phyloP scores from a whole-genome alignment of 2,113 vertebrate genomes.

The Xiphias gladius region DNA sequence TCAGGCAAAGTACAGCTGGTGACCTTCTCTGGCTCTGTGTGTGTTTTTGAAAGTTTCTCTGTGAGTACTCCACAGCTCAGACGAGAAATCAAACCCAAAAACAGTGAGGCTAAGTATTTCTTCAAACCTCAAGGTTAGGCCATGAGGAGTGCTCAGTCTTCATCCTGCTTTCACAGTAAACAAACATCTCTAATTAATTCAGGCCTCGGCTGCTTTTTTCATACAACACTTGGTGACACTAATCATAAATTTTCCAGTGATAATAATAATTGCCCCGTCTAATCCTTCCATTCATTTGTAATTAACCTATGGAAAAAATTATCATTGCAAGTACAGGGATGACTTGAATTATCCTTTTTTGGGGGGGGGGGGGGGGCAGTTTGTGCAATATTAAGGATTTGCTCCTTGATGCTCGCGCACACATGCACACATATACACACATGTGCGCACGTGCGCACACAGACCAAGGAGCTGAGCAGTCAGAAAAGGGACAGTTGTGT shows the following conservation, averaged over 20 bases:
- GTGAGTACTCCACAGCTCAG: slow-evolving; percentile 15
- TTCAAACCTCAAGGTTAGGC: slow-evolving; percentile 36
- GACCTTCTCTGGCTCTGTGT: slow-evolving; percentile 22
- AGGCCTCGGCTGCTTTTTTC: slow-evolving; percentile 50
- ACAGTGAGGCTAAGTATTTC: slow-evolving; percentile 47
- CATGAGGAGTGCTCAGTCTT: slow-evolving; percentile 35
- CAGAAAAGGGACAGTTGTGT: slow-evolving; percentile 58
- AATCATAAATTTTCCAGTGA: slow-evolving; percentile 66
- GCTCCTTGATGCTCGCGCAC: slow-evolving; percentile 3
- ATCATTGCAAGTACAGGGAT: slow-evolving; percentile 54
- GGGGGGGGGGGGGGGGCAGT: background rate
- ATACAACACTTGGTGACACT: slow-evolving; percentile 51
- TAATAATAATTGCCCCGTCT: slow-evolving; percentile 68
- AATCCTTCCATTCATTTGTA: slow-evolving; percentile 72
- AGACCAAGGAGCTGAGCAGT: slow-evolving; percentile 61
- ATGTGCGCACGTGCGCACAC: too few species aligned
- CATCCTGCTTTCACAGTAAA: slow-evolving; percentile 58
- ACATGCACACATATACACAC: background rate
- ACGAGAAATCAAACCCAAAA: slow-evolving; percentile 40
- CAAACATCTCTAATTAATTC: slow-evolving; percentile 63
- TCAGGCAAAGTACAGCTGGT: background rate
- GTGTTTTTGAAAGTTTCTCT: slow-evolving; percentile 12
- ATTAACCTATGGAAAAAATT: slow-evolving; percentile 70
- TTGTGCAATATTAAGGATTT: slow-evolving; percentile 71
- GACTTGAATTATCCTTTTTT: slow-evolving; percentile 60